These are phyloP conservation scores for Gadopsis bispinosus DNA, from an alignment of 2,797 vertebrate species.

Conservation along the genomic window DNA sequence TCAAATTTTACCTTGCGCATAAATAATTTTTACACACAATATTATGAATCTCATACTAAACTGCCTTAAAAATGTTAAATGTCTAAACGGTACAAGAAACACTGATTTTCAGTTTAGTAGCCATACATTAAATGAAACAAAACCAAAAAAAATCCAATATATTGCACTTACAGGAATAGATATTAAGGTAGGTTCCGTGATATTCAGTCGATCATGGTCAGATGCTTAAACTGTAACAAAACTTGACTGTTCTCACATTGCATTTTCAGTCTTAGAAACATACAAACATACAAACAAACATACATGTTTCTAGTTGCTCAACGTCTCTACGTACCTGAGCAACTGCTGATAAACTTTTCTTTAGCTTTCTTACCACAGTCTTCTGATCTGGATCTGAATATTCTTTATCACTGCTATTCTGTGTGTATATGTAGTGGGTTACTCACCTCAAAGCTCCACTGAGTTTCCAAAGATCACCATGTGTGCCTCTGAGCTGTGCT, in stretches of 20 bases:
- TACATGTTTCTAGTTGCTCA: constrained; percentile 1
- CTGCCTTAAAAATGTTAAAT: background rate
- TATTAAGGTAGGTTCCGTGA: too few species aligned
- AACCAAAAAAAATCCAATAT: too few species aligned
- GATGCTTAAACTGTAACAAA: background rate
- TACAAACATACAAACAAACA: too few species aligned
- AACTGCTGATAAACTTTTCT: constrained; percentile 11
- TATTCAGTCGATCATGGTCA: background rate
- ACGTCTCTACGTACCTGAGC: background rate
- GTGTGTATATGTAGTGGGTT: background rate
- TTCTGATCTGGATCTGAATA: background rate
- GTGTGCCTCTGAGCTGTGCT: background rate
- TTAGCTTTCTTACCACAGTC: background rate
- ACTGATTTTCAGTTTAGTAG: too few species aligned
- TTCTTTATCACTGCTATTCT: constrained; percentile 3
- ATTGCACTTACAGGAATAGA: too few species aligned
- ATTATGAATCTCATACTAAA: background rate
- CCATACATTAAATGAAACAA: too few species aligned
- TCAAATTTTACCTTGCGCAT: too few species aligned
- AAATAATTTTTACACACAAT: background rate
- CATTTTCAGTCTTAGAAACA: background rate
- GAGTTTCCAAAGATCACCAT: background rate
- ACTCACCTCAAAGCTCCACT: background rate
- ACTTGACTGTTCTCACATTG: background rate
- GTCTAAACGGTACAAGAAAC: too few species aligned